Conservation (phyloP, 2,888 invertebrate genomes). For the Gastracanthus pulcherrimus region DNA sequence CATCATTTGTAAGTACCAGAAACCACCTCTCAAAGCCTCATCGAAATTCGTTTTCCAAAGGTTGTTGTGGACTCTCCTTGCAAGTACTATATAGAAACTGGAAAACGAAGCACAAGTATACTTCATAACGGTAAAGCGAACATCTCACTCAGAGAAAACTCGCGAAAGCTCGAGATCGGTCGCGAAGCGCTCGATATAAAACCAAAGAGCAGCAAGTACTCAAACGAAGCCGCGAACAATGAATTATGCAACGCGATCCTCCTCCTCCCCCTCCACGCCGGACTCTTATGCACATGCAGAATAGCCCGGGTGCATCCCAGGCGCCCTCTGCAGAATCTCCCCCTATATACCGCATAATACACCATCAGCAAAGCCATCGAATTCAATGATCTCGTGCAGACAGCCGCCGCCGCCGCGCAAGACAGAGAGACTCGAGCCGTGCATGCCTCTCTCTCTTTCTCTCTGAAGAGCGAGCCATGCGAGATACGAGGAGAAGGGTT, state of each 20-base stretch:
- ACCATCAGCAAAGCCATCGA: background rate
- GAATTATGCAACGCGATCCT: background rate
- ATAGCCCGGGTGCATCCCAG: background rate
- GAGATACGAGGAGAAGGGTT: slow-evolving; percentile 6
- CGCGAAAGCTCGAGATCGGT: no score
- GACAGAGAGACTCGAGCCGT: background rate
- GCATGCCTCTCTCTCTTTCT: background rate
- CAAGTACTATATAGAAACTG: no score
- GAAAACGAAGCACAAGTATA: no score
- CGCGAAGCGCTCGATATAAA: background rate
- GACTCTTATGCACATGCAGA: background rate
- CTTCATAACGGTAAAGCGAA: no score
- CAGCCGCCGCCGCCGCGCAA: background rate
- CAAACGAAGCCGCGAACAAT: background rate
- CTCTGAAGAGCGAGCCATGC: background rate
- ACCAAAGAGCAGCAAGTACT: background rate
- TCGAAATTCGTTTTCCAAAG: no score
- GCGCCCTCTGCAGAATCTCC: background rate
- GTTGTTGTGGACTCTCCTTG: no score
- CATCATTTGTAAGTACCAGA: no score
- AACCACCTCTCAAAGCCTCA: no score
- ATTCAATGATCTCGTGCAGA: background rate
- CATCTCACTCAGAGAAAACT: no score
- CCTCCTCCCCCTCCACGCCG: no score
- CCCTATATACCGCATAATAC: background rate